These are phyloP conservation scores for Emydocephalus ijimae DNA, from an alignment of 2,113 vertebrate species.

Conservation along the genomic window DNA sequence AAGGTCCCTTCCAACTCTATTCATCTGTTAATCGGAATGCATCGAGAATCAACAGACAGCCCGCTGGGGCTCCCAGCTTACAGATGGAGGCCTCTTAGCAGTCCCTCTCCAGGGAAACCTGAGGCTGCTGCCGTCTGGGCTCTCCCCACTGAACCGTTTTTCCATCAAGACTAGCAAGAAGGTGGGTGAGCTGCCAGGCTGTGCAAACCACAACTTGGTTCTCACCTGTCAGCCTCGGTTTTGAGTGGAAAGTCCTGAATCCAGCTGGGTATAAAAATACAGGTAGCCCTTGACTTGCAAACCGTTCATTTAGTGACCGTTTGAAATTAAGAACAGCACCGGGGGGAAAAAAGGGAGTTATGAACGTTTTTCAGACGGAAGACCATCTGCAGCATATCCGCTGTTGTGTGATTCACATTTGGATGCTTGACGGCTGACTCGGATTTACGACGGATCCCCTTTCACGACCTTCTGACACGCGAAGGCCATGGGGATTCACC, in stretches of 20 bases:
- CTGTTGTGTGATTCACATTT: too few relatives aligned
- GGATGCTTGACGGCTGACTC: too few relatives aligned
- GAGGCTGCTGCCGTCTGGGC: neutral
- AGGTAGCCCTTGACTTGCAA: too few relatives aligned
- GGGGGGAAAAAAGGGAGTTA: too few relatives aligned
- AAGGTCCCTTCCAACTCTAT: too few relatives aligned
- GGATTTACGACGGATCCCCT: too few relatives aligned
- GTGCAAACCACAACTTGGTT: neutral
- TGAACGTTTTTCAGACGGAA: fast-evolving
- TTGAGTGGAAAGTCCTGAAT: neutral
- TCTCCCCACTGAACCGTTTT: neutral
- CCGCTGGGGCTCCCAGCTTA: neutral
- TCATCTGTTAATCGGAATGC: neutral
- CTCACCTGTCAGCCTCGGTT: neutral
- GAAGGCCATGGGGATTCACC: too few relatives aligned
- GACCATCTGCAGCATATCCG: too few relatives aligned
- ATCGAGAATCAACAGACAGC: neutral
- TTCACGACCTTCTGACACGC: too few relatives aligned
- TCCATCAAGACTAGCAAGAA: neutral
- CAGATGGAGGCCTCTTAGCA: neutral
- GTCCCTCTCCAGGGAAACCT: neutral
- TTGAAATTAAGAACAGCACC: too few relatives aligned
- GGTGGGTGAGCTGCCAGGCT: neutral
- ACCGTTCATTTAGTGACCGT: too few relatives aligned
- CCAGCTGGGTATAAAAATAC: neutral